Percentiles rank a stretch among this genome's conserved stretches.
These are phyloP conservation scores for Peromyscus maniculatus DNA, from an alignment of 2,113 vertebrate species.

Conservation along the genomic window DNA sequence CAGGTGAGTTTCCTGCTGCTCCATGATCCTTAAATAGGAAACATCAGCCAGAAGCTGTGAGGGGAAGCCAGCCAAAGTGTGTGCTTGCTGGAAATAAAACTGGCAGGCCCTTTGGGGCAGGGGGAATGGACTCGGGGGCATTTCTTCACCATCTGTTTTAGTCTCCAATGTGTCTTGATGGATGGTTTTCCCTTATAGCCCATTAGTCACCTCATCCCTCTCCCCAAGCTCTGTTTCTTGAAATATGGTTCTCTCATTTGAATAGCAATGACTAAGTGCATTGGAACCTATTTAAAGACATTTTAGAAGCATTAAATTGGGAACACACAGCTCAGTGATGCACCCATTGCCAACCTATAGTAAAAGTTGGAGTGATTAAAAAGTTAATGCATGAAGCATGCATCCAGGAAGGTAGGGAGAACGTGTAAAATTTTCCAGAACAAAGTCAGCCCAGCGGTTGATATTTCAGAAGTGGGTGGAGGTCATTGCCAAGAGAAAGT, in stretches of 20 bases:
- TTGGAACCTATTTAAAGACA: constrained; percentile 87
- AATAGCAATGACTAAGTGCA: constrained; percentile 87
- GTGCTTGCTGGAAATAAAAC: constrained; percentile 84
- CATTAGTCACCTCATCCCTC: constrained; percentile 87
- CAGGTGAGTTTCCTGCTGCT: constrained; percentile 70
- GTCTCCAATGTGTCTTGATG: constrained; percentile 87
- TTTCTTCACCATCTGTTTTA: constrained; percentile 86
- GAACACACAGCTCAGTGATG: constrained; percentile 85
- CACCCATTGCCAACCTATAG: constrained; percentile 86
- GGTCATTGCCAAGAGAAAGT: constrained; percentile 87
- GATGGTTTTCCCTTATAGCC: constrained; percentile 87
- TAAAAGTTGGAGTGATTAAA: constrained; percentile 87
- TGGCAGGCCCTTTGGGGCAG: constrained; percentile 80
- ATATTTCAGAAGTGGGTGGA: constrained; percentile 86
- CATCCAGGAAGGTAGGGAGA: constrained; percentile 71
- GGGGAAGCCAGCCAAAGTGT: constrained; percentile 79
- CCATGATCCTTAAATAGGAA: constrained; percentile 68
- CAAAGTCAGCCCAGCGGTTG: constrained; percentile 75
- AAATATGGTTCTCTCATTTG: constrained; percentile 88
- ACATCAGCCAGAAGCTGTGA: constrained; percentile 69
- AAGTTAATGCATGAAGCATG: constrained; percentile 88
- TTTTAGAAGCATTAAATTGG: constrained; percentile 87
- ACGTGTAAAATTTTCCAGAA: constrained; percentile 87
- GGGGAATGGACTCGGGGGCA: constrained; percentile 77
- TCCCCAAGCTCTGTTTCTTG: constrained; percentile 84